phyloP scores from a whole-genome alignment of 1,140 invertebrate species.

The Eumeta japonica region DNA sequence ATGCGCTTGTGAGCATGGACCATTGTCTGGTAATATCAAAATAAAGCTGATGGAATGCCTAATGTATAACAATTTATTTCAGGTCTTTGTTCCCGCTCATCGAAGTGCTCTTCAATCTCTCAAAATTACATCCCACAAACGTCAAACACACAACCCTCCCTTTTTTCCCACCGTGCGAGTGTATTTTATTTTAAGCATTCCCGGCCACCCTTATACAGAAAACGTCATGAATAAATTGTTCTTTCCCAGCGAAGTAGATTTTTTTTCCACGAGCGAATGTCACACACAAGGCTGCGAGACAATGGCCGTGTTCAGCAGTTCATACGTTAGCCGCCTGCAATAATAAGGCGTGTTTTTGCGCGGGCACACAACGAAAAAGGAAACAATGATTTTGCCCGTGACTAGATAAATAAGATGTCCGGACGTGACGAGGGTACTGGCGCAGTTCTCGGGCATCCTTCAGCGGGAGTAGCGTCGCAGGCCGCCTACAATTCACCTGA shows the following conservation, averaged over 20 bases:
- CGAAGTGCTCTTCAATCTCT: no score
- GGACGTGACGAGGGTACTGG: slow-evolving; percentile 44
- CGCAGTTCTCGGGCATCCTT: slow-evolving; percentile 47
- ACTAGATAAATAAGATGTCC: slow-evolving; percentile 53
- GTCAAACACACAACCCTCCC: no score
- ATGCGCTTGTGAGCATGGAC: no score
- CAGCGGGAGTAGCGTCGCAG: slow-evolving; percentile 24
- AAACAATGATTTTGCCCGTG: slow-evolving; percentile 48
- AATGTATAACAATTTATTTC: no score
- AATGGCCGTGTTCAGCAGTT: slow-evolving; percentile 30
- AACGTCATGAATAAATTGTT: slow-evolving; percentile 21
- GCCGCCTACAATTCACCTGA: slow-evolving; percentile 28
- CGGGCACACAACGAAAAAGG: slow-evolving; percentile 29
- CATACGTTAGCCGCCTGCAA: slow-evolving; percentile 32
- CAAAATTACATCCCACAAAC: no score
- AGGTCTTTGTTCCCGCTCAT: no score
- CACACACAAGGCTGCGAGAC: slow-evolving; percentile 29
- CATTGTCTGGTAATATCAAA: no score
- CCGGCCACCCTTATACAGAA: no score
- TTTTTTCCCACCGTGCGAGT: no score
- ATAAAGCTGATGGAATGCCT: no score
- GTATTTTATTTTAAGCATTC: no score
- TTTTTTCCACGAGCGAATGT: slow-evolving; percentile 25
- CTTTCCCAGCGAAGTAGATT: slow-evolving; percentile 14
- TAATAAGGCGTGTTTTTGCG: slow-evolving; percentile 43